Evolutionary conservation across 2,888 invertebrate species (phyloP).

Genomic region (Eristalinus sepulchralis): DNA sequence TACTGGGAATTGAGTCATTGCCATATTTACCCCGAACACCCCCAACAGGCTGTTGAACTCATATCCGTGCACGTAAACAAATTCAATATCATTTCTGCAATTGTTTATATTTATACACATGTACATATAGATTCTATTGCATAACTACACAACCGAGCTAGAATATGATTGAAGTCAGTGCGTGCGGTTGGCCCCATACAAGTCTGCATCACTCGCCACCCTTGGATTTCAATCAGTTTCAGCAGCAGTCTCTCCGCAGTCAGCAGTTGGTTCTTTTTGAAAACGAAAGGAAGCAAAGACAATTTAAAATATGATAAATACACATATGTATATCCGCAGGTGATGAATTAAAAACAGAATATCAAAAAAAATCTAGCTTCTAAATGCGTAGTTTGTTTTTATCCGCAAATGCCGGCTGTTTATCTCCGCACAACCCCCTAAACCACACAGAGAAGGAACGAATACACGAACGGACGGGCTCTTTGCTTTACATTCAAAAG

Average conservation of each 20-base stretch:
- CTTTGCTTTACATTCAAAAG: slow-evolving; percentile 19
- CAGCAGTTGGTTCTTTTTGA: background rate
- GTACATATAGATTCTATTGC: slow-evolving; percentile 12
- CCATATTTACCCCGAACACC: background rate
- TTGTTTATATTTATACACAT: slow-evolving; percentile 29
- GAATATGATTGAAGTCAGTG: slow-evolving; percentile 1
- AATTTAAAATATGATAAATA: background rate
- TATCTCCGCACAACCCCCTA: slow-evolving; percentile 18
- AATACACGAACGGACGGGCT: background rate
- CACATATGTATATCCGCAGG: slow-evolving; percentile 10
- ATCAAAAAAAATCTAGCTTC: slow-evolving; percentile 20
- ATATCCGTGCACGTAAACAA: background rate
- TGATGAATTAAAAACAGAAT: slow-evolving; percentile 18
- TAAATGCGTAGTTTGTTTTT: slow-evolving; percentile 69
- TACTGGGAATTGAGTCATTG: slow-evolving; percentile 6
- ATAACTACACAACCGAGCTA: background rate
- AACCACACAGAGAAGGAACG: background rate
- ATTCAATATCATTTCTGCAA: slow-evolving; percentile 9
- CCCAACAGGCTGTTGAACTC: slow-evolving; percentile 38
- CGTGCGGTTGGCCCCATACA: background rate
- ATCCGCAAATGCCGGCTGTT: slow-evolving; percentile 67
- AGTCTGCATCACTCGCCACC: slow-evolving; percentile 8
- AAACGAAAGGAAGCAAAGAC: background rate
- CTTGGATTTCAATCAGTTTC: slow-evolving; percentile 11
- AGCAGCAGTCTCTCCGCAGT: background rate